Conservation (phyloP, 2,888 invertebrate genomes). For the Eugnorisma glareosa region DNA sequence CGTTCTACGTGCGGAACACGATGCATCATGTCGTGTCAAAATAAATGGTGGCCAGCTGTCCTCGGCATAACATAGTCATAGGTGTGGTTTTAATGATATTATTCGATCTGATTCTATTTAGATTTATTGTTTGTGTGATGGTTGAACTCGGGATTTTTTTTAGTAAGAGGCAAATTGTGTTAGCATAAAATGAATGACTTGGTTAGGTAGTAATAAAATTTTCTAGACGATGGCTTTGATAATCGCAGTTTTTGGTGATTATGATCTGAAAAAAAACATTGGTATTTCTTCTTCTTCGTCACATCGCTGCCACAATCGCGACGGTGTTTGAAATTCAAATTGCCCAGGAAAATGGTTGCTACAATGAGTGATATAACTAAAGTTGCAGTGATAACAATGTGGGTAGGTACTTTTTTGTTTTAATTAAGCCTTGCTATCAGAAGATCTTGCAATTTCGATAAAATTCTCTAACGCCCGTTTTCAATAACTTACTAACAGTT, state of each 20-base stretch:
- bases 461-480: neutral
- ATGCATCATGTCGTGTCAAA: slow-evolving; percentile 75
- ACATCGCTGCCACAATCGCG: neutral
- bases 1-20: slow-evolving; percentile 72
- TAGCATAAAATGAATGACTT: slow-evolving; percentile 3
- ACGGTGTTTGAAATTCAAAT: neutral
- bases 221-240: neutral
- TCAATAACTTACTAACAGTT: too few relatives aligned
- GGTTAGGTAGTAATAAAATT: neutral
- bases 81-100: slow-evolving; percentile 42
- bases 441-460: neutral
- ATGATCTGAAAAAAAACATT: neutral
- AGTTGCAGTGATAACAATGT: neutral
- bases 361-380: neutral
- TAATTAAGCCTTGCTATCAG: neutral
- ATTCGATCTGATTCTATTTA: slow-evolving; percentile 61
- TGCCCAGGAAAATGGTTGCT: neutral
- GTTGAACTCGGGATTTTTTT: slow-evolving; percentile 6
- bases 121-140: slow-evolving; percentile 49
- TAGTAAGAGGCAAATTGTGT: slow-evolving; percentile 29
- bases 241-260: neutral
- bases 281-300: neutral
- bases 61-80: neutral
- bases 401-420: neutral
- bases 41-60: slow-evolving; percentile 68